These are phyloP conservation scores for Verasper variegatus DNA, from an alignment of 2,113 vertebrate species.

Conservation along the genomic window DNA sequence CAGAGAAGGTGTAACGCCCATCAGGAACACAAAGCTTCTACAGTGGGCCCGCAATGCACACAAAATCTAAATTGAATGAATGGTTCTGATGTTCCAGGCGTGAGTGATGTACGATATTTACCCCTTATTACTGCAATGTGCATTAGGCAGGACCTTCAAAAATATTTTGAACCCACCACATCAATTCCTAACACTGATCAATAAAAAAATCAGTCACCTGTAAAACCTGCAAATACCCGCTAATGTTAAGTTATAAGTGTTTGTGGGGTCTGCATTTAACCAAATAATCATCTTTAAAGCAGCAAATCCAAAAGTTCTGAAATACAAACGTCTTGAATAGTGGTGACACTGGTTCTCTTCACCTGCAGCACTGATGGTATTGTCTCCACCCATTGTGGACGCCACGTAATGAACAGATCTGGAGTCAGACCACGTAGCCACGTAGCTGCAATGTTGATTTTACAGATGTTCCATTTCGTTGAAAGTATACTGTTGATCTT, in stretches of 20 bases:
- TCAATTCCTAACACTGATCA: too few relatives aligned
- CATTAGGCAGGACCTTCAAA: neutral
- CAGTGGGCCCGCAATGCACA: neutral
- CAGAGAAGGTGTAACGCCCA: constrained; percentile 14
- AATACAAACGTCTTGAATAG: neutral
- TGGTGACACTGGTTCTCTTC: neutral
- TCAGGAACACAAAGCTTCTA: neutral
- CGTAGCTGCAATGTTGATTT: too few relatives aligned
- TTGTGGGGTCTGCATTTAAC: too few relatives aligned
- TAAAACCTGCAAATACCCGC: too few relatives aligned
- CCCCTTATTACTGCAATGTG: neutral
- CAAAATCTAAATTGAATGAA: neutral
- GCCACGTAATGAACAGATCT: accelerated
- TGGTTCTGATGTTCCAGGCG: neutral
- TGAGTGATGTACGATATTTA: neutral
- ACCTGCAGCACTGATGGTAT: neutral
- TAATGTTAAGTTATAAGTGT: too few relatives aligned
- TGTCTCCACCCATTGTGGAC: neutral
- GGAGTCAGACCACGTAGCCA: too few relatives aligned
- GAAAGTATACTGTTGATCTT: neutral
- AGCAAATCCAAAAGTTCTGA: too few relatives aligned
- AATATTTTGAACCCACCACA: neutral
- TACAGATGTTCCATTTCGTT: neutral
- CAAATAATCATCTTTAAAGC: too few relatives aligned
- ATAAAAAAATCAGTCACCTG: too few relatives aligned